phyloP scores from a whole-genome alignment of 2,797 vertebrate species.

The Sandelia bainsii region DNA sequence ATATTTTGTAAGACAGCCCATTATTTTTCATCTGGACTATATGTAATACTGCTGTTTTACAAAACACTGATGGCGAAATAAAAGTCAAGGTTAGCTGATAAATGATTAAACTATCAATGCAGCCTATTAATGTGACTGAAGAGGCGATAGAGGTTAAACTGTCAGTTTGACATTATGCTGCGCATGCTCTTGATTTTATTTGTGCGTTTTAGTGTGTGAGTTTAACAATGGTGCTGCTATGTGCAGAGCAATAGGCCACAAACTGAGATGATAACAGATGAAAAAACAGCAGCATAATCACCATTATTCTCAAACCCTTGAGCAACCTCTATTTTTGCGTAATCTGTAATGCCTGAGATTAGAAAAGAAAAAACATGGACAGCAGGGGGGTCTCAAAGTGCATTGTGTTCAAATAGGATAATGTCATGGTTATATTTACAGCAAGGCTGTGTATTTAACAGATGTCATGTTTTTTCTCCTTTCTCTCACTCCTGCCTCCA shows the following conservation, averaged over 20 bases:
- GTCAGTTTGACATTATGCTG: constrained; percentile 16
- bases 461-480: background rate
- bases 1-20: constrained; percentile 12
- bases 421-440: background rate
- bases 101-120: constrained; percentile 13
- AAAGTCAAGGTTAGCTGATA: background rate
- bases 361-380: background rate
- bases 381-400: background rate
- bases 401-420: constrained; percentile 15
- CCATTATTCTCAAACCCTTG: constrained; percentile 46
- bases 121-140: background rate
- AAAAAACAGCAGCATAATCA: constrained; percentile 50
- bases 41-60: background rate
- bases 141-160: background rate
- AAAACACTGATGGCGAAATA: background rate
- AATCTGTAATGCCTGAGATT: constrained; percentile 34
- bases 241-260: constrained; percentile 65
- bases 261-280: constrained; percentile 68
- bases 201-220: constrained; percentile 38
- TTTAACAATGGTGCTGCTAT: constrained; percentile 41
- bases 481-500: background rate
- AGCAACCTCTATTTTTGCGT: constrained; percentile 55
- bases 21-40: background rate
- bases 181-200: constrained; percentile 35
- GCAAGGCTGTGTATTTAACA: background rate